phyloP scores from a whole-genome alignment of 2,113 vertebrate species.

The Microtus pennsylvanicus region DNA sequence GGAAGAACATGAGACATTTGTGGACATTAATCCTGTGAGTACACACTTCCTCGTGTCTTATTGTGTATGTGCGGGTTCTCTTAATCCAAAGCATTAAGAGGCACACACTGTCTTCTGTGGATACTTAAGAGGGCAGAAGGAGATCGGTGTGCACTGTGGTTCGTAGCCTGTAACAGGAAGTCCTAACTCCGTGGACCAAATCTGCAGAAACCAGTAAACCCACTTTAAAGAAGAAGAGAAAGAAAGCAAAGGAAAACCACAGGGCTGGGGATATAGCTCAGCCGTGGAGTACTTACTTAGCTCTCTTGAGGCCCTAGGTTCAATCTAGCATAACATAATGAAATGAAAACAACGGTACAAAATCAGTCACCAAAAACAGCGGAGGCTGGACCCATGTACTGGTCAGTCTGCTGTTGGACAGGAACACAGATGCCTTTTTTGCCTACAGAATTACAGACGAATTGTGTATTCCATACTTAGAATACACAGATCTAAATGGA shows the following conservation, averaged over 20 bases:
- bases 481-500: conserved; percentile 31
- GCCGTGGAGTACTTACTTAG: neutral
- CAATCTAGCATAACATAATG: neutral
- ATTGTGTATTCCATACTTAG: neutral
- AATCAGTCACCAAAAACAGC: neutral
- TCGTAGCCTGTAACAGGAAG: neutral
- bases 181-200: neutral
- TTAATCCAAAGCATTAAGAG: neutral
- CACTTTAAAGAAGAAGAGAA: neutral
- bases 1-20: conserved; percentile 91
- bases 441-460: neutral
- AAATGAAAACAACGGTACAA: neutral
- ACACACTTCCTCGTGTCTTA: neutral
- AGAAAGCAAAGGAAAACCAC: neutral
- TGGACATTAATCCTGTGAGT: conserved; percentile 96
- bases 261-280: neutral
- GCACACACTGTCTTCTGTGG: neutral
- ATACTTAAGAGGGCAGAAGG: neutral
- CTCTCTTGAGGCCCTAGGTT: neutral
- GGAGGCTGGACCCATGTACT: neutral
- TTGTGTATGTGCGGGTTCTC: fast-evolving
- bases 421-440: neutral
- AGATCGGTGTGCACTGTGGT: neutral
- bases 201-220: neutral
- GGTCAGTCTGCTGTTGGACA: neutral